Evolutionary conservation across 2,797 vertebrate genomes (phyloP).

Genomic region (Botia kubotai): DNA sequence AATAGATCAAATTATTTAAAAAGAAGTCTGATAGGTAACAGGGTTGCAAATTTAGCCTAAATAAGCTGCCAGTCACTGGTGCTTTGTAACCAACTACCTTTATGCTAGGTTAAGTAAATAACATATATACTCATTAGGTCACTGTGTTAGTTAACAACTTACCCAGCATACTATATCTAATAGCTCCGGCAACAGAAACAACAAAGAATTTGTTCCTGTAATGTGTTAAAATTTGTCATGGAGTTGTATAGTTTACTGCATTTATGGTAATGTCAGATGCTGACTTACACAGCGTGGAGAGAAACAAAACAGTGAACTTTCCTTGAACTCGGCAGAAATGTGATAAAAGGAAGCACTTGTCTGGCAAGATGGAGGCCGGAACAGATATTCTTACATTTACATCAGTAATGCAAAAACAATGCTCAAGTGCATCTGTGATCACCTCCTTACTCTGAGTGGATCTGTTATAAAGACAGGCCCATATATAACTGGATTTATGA

Average conservation of each 20-base stretch:
- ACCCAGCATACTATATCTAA: neutral
- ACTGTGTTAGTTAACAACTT: neutral
- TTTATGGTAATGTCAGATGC: neutral
- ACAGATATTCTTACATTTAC: slow-evolving; percentile 30
- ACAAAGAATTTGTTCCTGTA: neutral
- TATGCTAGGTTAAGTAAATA: neutral
- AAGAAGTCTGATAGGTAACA: no score
- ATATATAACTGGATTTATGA: slow-evolving; percentile 40
- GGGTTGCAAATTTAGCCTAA: no score
- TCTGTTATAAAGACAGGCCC: slow-evolving; percentile 42
- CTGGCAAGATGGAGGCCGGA: slow-evolving; percentile 16
- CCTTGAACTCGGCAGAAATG: slow-evolving; percentile 44
- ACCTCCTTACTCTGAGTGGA: slow-evolving; percentile 37
- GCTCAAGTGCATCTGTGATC: slow-evolving; percentile 48
- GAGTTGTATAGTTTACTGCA: neutral
- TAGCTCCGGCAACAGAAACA: neutral
- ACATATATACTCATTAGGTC: neutral
- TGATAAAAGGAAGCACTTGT: slow-evolving; percentile 51
- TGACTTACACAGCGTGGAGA: slow-evolving; percentile 16
- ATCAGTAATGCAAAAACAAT: slow-evolving; percentile 50
- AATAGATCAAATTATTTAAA: no score
- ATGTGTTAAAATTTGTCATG: neutral
- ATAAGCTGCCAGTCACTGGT: no score
- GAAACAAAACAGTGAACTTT: slow-evolving; percentile 49
- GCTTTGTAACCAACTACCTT: no score